These are phyloP conservation scores for Tylochromis polylepis DNA, from an alignment of 2,113 vertebrate species.

Conservation along the genomic window DNA sequence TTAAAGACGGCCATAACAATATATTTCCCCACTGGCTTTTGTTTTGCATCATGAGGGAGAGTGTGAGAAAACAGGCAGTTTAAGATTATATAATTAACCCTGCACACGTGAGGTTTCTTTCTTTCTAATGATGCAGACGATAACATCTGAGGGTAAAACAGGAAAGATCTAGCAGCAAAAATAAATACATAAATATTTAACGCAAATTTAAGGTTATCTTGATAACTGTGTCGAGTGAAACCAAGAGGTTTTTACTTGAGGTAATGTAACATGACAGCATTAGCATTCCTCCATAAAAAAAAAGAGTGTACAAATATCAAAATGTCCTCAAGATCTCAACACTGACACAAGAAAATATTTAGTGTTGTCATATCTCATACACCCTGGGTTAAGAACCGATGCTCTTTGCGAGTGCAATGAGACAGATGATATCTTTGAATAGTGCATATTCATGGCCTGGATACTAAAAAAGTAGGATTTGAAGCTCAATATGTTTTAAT, in stretches of 20 bases:
- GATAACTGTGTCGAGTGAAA: background rate
- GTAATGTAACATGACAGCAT: background rate
- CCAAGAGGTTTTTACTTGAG: background rate
- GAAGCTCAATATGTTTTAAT: slow-evolving; percentile 53
- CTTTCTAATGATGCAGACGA: background rate
- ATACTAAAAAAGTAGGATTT: slow-evolving; percentile 28
- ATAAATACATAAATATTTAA: background rate
- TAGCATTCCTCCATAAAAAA: background rate
- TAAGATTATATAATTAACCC: slow-evolving; percentile 23
- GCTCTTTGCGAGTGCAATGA: background rate
- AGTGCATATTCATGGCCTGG: slow-evolving; percentile 52
- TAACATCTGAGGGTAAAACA: background rate
- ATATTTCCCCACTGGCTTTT: slow-evolving; percentile 16
- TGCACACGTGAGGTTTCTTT: background rate
- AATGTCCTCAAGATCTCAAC: background rate
- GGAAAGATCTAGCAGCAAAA: background rate
- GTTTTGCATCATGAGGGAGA: background rate
- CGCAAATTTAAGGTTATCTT: background rate
- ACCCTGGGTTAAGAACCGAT: background rate
- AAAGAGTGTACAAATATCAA: background rate
- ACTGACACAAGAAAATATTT: background rate
- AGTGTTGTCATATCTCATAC: background rate
- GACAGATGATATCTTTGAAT: slow-evolving; percentile 41
- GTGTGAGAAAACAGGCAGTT: slow-evolving; percentile 13
- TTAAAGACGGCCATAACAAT: slow-evolving; percentile 9